These are phyloP conservation scores for Hyles euphorbiae DNA, from an alignment of 1,140 invertebrate genomes.

Conservation along the genomic window DNA sequence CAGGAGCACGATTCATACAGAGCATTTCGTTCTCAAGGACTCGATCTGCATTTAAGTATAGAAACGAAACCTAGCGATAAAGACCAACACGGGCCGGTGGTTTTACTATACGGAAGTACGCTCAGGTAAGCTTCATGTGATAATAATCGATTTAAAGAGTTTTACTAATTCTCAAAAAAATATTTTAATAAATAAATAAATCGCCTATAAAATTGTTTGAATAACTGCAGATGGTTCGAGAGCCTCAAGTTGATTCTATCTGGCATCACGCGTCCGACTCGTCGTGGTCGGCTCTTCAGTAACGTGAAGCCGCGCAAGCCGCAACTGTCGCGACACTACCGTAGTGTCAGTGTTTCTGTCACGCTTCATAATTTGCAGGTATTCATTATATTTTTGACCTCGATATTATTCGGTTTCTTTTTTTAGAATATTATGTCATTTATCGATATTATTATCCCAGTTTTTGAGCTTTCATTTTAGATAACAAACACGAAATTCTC, in stretches of 20 bases:
- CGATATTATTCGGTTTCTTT: too few species aligned
- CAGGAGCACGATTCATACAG: constrained; percentile 81
- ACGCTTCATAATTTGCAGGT: constrained; percentile 93
- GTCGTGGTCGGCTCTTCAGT: constrained; percentile 91
- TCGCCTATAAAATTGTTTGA: neutral
- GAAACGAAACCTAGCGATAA: constrained; percentile 88
- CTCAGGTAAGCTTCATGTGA: constrained; percentile 63
- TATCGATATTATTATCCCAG: too few species aligned
- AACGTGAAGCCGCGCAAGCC: constrained; percentile 90
- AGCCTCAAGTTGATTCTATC: constrained; percentile 97
- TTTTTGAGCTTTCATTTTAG: too few species aligned
- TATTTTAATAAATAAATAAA: neutral
- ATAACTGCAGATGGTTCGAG: constrained; percentile 88
- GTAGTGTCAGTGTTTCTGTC: constrained; percentile 89
- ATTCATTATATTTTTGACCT: neutral
- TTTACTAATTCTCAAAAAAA: neutral
- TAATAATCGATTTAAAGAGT: constrained; percentile 1
- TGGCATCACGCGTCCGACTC: constrained; percentile 94
- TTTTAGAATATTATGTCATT: too few species aligned
- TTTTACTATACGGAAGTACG: constrained; percentile 94
- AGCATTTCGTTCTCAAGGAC: constrained; percentile 95
- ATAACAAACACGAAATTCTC: too few species aligned
- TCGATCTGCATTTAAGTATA: constrained; percentile 91
- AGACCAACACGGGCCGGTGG: constrained; percentile 85
- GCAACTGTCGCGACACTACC: constrained; percentile 95